phyloP scores from a whole-genome alignment of 2,888 invertebrate species.

The Phengaris arion region DNA sequence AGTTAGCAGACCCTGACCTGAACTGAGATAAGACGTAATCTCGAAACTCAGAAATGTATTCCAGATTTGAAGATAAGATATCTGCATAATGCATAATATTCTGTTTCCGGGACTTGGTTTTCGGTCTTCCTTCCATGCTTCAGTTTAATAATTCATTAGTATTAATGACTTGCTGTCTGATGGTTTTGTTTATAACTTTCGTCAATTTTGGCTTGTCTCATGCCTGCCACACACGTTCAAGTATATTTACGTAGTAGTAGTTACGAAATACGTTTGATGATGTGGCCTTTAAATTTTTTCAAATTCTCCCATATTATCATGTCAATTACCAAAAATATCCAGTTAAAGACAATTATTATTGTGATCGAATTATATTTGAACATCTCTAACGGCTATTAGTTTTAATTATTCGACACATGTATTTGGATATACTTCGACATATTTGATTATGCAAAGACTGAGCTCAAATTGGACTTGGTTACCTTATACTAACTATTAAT shows the following conservation, averaged over 20 bases:
- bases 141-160: too few relatives aligned
- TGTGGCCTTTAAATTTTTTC: too few relatives aligned
- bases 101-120: neutral
- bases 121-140: neutral
- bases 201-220: neutral
- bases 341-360: neutral
- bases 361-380: neutral
- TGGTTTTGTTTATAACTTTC: neutral
- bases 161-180: too few relatives aligned
- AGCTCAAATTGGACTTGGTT: neutral
- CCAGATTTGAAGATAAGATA: neutral
- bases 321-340: neutral
- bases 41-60: neutral
- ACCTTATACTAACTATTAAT: neutral
- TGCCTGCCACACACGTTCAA: neutral
- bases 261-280: neutral
- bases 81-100: conserved; percentile 1
- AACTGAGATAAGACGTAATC: conserved; percentile 9
- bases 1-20: conserved; percentile 28
- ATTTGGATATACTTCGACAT: neutral
- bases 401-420: neutral
- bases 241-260: too few relatives aligned
- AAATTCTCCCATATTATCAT: too few relatives aligned
- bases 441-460: conserved; percentile 10
- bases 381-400: neutral